phyloP scores from a whole-genome alignment of 2,888 invertebrate genomes.

The Plagiodera versicolora region DNA sequence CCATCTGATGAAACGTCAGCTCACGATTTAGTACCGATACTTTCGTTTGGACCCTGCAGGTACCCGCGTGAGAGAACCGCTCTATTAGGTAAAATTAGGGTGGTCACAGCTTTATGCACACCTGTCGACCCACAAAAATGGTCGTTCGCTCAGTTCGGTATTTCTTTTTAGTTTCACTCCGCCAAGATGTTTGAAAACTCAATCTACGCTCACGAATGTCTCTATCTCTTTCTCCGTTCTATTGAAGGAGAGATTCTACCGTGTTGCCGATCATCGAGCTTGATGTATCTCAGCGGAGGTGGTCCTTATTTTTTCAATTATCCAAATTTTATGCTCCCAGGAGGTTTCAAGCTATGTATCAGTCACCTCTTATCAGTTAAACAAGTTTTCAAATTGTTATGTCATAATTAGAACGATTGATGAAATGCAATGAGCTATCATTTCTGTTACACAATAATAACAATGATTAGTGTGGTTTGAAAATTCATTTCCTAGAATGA shows the following conservation, averaged over 20 bases:
- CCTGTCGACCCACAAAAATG: slow-evolving; percentile 20
- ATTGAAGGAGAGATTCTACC: background rate
- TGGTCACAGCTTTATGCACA: slow-evolving; percentile 21
- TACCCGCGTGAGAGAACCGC: slow-evolving; percentile 11
- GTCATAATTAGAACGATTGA: no score
- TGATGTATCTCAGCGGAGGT: no score
- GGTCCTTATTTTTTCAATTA: no score
- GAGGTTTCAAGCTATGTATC: no score
- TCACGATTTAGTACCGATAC: slow-evolving; percentile 1
- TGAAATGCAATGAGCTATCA: no score
- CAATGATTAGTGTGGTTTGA: no score
- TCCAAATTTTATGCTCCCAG: no score
- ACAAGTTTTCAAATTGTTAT: no score
- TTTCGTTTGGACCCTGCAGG: slow-evolving; percentile 7
- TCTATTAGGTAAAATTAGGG: slow-evolving; percentile 26
- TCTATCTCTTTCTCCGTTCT: background rate
- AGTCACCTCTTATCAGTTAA: no score
- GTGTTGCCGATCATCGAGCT: background rate
- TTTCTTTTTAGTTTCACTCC: slow-evolving; percentile 9
- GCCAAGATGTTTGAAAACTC: background rate
- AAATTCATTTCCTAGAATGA: no score
- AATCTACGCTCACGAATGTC: background rate
- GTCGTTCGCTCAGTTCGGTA: background rate
- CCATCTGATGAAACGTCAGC: background rate
- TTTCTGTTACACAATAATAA: no score